Evolutionary conservation across 2,797 vertebrate species (phyloP).

Genomic region (Harpagifer antarcticus): DNA sequence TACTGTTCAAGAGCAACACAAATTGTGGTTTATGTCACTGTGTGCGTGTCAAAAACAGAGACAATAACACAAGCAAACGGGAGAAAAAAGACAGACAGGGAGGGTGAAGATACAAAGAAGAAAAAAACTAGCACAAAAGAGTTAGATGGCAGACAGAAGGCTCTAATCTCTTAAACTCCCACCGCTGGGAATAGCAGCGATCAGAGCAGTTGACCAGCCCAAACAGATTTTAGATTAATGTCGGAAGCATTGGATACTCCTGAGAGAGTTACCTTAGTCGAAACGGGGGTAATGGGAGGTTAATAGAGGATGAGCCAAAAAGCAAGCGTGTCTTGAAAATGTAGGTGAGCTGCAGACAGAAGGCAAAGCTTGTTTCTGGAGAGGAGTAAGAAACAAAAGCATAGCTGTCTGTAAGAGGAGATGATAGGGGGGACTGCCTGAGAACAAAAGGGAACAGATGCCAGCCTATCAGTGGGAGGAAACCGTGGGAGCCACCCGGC

Average conservation of each 20-base stretch:
- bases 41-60: conserved; percentile 11
- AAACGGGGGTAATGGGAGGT: conserved; percentile 61
- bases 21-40: conserved; percentile 59
- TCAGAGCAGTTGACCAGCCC: conserved; percentile 54
- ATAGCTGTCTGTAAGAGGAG: conserved; percentile 66
- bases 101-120: neutral
- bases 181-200: conserved; percentile 35
- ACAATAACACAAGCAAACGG: conserved; percentile 9
- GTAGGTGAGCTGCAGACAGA: conserved; percentile 58
- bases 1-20: conserved; percentile 66
- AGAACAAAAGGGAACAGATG: conserved; percentile 78
- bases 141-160: neutral
- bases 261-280: conserved; percentile 55
- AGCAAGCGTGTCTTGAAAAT: conserved; percentile 55
- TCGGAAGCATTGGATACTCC: conserved; percentile 28
- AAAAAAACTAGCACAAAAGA: neutral
- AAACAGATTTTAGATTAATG: conserved; percentile 55
- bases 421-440: conserved; percentile 65
- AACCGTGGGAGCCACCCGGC: conserved; percentile 69
- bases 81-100: conserved; percentile 14
- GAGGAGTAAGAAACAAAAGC: conserved; percentile 56
- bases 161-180: conserved; percentile 12
- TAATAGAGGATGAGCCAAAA: conserved; percentile 65
- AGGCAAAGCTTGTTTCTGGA: conserved; percentile 35
- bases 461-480: conserved; percentile 77